phyloP scores from a whole-genome alignment of 2,797 vertebrate genomes.

The Acomys russatus region DNA sequence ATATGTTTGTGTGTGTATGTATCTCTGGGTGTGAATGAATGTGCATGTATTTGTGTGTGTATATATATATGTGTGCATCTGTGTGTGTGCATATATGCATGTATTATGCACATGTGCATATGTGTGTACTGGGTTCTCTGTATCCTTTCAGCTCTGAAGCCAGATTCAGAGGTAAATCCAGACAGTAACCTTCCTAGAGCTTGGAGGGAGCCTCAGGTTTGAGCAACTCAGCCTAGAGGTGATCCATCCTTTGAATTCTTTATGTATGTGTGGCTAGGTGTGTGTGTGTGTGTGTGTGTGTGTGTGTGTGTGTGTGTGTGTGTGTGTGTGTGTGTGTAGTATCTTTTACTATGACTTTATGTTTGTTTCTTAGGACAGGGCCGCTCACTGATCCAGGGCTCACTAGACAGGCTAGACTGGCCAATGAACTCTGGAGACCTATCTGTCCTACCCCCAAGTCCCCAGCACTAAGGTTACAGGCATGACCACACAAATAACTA shows the following conservation, averaged over 20 bases:
- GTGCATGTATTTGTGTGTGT: not conserved
- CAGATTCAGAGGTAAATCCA: not conserved
- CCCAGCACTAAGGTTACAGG: not conserved
- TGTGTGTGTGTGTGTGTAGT: not conserved
- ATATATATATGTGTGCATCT: no score
- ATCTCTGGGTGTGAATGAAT: not conserved
- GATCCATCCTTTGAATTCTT: not conserved
- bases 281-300: not conserved
- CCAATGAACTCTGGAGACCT: not conserved
- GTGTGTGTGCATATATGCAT: not conserved
- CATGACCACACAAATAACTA: not conserved
- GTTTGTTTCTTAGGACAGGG: not conserved
- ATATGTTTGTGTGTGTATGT: not conserved
- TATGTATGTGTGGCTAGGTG: not conserved
- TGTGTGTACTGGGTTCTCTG: not conserved
- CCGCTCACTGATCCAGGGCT: not conserved
- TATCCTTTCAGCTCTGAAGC: conserved; percentile 11
- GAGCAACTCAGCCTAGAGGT: not conserved
- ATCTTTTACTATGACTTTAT: not conserved
- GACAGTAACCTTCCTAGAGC: not conserved
- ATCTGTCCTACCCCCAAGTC: not conserved
- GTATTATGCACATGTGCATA: not conserved
- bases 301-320: no score
- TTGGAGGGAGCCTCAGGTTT: not conserved
- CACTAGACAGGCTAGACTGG: not conserved